Evolutionary conservation across 2,797 vertebrate species (phyloP), one percentile per base, ranked within the genome.

Genomic region (Phaenicophaeus curvirostris): DNA sequence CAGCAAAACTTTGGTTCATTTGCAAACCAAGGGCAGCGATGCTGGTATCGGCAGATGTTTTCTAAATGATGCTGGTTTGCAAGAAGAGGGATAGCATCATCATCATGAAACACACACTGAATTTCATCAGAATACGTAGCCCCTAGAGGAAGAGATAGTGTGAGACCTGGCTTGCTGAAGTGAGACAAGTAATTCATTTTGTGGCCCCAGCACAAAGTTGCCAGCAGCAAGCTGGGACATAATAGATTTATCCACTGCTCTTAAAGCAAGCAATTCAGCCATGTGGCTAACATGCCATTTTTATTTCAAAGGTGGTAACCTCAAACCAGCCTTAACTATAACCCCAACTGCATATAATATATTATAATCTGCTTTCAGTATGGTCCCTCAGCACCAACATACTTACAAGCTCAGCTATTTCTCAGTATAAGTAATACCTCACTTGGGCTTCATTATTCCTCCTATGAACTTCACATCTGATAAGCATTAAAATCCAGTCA

Each of bases 1-100:
- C 30, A 24, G 33, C 0, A 0, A 65, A 50, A 30, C 41, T 18
- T 41, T 3, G 21, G 13, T 8, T 77, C 20, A 8, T 65, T 59
- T 74, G 50, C 42, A 67, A 71, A 66, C 23, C 35, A 58, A 51
- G 28, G 21, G 25, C 28, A 46, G 7, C 28, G 21, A 19, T 1
- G 0, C 37, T 50, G 48, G 2, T 31, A 17, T 3, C 44, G 67
- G 72, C 53, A 88, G 68, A 51, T 4, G 19, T 31, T 66, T 82
- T 37, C 37, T 44, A 31, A 37, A 44, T 2, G 0, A 6, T 20
- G 31, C 31, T 87, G 25, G 4, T 71, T 67, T 81, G 54, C 30
- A 78, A 85, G 50, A 83, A 44, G 8, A 73, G 16, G 51, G 77
- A 16, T 23, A 50, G 18, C 16, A 27, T 13, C 0, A 0, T 44